phyloP scores from a whole-genome alignment of 2,113 vertebrate species.

The Equus przewalskii region DNA sequence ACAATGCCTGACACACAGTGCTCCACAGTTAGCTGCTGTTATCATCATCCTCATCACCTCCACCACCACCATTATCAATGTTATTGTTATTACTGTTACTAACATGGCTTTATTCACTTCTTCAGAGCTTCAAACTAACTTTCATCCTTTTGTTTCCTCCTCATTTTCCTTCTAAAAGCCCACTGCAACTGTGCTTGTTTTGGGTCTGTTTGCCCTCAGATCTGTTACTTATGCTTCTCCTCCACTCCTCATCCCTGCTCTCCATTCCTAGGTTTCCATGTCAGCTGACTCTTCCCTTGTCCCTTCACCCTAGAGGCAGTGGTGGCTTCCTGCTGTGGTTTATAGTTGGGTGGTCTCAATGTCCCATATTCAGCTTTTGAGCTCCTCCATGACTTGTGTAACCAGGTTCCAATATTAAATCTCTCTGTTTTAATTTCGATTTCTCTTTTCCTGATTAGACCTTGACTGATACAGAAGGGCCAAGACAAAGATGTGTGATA shows the following conservation, averaged over 20 bases:
- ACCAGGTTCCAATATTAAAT: not conserved
- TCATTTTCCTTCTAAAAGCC: constrained; percentile 19
- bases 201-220: not conserved
- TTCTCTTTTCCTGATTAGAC: not conserved
- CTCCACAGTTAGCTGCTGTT: not conserved
- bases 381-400: not conserved
- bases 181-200: not conserved
- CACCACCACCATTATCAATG: not conserved
- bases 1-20: not conserved
- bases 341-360: not conserved
- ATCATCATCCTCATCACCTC: not conserved
- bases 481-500: not conserved
- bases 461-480: not conserved
- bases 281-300: not conserved
- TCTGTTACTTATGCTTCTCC: not conserved
- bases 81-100: not conserved
- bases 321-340: not conserved
- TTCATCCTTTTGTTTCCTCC: not conserved
- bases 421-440: not conserved
- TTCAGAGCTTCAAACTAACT: not conserved
- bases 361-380: not conserved
- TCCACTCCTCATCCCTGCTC: not conserved
- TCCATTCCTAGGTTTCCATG: not conserved
- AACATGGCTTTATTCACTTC: not conserved
- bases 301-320: not conserved